These are phyloP conservation scores for Pipa parva DNA, from an alignment of 2,113 vertebrate genomes.

Conservation along the genomic window DNA sequence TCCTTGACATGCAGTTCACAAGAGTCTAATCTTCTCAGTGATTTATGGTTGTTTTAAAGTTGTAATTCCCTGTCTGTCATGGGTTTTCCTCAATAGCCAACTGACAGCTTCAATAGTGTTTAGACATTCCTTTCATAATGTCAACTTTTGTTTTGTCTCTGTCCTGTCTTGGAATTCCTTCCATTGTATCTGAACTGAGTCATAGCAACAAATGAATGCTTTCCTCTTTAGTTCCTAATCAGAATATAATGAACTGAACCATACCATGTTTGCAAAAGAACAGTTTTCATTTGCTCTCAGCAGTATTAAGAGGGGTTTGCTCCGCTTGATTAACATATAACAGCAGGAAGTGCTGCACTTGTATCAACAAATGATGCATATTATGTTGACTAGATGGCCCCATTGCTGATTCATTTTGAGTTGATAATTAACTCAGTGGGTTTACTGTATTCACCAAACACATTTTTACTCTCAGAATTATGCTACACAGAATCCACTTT, in stretches of 20 bases:
- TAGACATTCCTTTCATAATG: conserved; percentile 69
- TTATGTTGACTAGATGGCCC: no score
- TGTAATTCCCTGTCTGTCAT: conserved; percentile 66
- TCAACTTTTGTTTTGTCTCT: conserved; percentile 71
- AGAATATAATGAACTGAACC: conserved; percentile 62
- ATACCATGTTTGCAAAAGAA: conserved; percentile 59
- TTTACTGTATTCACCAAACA: no score
- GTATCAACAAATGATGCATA: no score
- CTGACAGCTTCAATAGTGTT: conserved; percentile 73
- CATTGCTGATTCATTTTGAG: no score
- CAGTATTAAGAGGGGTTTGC: conserved; percentile 58
- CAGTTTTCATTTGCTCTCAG: conserved; percentile 66
- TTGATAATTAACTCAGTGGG: no score
- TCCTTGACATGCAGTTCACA: conserved; percentile 55
- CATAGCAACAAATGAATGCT: conserved; percentile 66
- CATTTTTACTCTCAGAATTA: no score
- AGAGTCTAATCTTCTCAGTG: conserved; percentile 61
- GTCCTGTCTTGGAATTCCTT: conserved; percentile 66
- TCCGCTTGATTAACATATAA: conserved; percentile 62
- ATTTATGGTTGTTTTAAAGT: conserved; percentile 70
- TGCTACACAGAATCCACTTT: no score
- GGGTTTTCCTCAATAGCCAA: conserved; percentile 61
- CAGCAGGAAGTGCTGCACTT: conserved; percentile 54
- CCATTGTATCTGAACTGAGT: conserved; percentile 70
- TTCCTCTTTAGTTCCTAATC: conserved; percentile 69